Evolutionary conservation across 1,140 invertebrate genomes (phyloP).

Genomic region (Phthorimaea operculella): DNA sequence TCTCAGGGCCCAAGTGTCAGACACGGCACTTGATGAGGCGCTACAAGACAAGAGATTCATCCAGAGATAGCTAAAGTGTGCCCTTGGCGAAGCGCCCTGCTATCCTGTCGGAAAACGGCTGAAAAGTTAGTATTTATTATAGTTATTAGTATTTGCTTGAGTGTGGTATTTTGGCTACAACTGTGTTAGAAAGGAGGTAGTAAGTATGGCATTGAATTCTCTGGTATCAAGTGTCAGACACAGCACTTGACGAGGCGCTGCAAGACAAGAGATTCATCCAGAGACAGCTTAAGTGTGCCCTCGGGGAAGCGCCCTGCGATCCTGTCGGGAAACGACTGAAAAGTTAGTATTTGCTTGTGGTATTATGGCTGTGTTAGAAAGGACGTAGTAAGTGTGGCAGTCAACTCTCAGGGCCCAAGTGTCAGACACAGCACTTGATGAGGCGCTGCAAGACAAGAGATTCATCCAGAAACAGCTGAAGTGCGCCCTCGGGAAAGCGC

Average conservation of each 20-base stretch:
- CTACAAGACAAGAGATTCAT: conserved; percentile 77
- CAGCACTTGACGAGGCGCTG: conserved; percentile 73
- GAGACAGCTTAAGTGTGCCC: conserved; percentile 76
- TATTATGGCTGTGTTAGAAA: no score
- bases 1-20: conserved; percentile 70
- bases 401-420: conserved; percentile 53
- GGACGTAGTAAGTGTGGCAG: no score
- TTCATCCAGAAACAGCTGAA: conserved; percentile 77
- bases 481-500: conserved; percentile 76
- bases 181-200: no score
- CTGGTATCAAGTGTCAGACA: conserved; percentile 74
- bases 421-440: conserved; percentile 73
- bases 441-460: conserved; percentile 74
- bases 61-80: conserved; percentile 76
- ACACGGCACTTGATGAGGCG: conserved; percentile 73
- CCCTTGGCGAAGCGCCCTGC: conserved; percentile 75
- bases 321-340: conserved; percentile 76
- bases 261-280: conserved; percentile 76
- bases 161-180: no score
- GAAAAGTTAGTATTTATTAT: conserved; percentile 75
- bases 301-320: conserved; percentile 77
- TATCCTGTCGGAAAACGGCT: conserved; percentile 76
- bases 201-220: no score
- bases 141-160: no score
- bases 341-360: no score